Conservation (phyloP, 2,888 invertebrate genomes). For the Elmis aenea region DNA sequence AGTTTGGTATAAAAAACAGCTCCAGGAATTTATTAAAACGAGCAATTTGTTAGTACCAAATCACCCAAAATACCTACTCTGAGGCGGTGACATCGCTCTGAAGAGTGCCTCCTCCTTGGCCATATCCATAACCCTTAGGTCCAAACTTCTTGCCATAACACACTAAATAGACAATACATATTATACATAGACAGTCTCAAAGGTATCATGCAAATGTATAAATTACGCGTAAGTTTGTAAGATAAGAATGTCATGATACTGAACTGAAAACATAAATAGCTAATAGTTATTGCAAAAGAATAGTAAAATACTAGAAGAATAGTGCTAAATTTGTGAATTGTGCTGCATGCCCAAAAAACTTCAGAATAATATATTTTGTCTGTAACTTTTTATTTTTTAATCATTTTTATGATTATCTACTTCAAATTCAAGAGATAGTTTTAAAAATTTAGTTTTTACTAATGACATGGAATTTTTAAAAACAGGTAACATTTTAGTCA, state of each 20-base stretch:
- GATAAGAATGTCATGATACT: slow-evolving; percentile 4
- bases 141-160: slow-evolving; percentile 98
- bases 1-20: background rate
- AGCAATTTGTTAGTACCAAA: slow-evolving; percentile 3
- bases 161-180: slow-evolving; percentile 51
- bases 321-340: too few relatives aligned
- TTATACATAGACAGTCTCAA: slow-evolving; percentile 13
- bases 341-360: too few relatives aligned
- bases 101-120: slow-evolving; percentile 91
- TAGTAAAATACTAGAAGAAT: too few relatives aligned
- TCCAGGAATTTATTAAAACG: background rate
- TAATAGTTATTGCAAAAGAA: background rate
- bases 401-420: too few relatives aligned
- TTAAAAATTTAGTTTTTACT: too few relatives aligned
- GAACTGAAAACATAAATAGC: slow-evolving; percentile 11
- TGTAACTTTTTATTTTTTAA: too few relatives aligned
- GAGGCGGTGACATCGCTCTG: slow-evolving; percentile 83
- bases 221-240: slow-evolving; percentile 1
- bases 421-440: too few relatives aligned
- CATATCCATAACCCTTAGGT: slow-evolving; percentile 96
- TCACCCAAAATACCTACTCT: slow-evolving; percentile 58
- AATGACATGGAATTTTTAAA: too few relatives aligned
- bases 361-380: too few relatives aligned
- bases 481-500: too few relatives aligned
- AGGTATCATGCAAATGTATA: slow-evolving; percentile 10